A percentile compares a stretch with the other conserved stretches of the same genome.
Evolutionary conservation across 1,140 invertebrate genomes (phyloP).

Genomic region (Cotesia typhae): DNA sequence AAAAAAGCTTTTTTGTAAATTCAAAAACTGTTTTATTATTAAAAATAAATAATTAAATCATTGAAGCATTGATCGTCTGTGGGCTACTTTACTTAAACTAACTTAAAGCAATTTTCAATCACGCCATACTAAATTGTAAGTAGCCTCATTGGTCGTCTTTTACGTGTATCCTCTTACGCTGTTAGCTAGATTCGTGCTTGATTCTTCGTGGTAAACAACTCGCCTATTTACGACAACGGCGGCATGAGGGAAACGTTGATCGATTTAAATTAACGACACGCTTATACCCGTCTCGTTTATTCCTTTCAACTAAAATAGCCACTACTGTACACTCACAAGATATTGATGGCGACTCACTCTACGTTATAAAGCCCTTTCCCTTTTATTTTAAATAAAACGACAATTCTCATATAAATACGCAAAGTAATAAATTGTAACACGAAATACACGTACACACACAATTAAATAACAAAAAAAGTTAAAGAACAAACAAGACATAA

Average conservation of each 20-base stretch:
- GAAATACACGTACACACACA: too few relatives aligned
- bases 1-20: not conserved
- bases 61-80: not conserved
- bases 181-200: not conserved
- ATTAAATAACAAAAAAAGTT: too few relatives aligned
- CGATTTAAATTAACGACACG: constrained; percentile 48
- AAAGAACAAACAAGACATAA: too few relatives aligned
- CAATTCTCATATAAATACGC: too few relatives aligned
- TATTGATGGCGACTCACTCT: constrained; percentile 6
- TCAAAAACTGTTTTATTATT: not conserved
- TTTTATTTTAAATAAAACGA: constrained; percentile 28
- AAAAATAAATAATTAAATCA: constrained; percentile 14
- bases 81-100: not conserved
- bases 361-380: constrained; percentile 32
- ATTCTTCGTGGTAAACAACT: constrained; percentile 19
- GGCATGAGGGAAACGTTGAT: constrained; percentile 39
- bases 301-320: constrained; percentile 9
- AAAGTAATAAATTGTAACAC: not conserved
- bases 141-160: not conserved
- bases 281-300: constrained; percentile 17
- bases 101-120: constrained; percentile 5
- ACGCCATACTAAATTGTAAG: constrained; percentile 13
- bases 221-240: constrained; percentile 9
- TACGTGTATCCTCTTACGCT: not conserved
- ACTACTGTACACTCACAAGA: constrained; percentile 1